phyloP scores from a whole-genome alignment of 2,888 invertebrate species.

The Acronicta psi region DNA sequence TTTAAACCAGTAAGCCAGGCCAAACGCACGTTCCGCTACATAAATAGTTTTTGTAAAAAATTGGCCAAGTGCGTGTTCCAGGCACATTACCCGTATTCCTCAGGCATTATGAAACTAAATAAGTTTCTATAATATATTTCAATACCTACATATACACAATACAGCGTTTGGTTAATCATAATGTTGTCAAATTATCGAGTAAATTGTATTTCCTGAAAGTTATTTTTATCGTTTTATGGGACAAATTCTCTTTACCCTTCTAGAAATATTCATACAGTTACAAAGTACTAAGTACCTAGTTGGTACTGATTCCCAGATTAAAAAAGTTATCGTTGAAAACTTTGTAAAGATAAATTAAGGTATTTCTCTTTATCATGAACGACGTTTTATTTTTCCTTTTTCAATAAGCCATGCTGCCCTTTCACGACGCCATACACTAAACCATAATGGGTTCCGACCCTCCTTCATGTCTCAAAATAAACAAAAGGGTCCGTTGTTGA shows the following conservation, averaged over 20 bases:
- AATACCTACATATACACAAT: too few relatives aligned
- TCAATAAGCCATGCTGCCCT: slow-evolving; percentile 61
- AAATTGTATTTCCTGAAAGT: too few relatives aligned
- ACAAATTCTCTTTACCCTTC: neutral
- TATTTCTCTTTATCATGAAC: slow-evolving; percentile 21
- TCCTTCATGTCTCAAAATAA: slow-evolving; percentile 73
- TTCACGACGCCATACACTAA: slow-evolving; percentile 66
- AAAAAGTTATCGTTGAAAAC: slow-evolving; percentile 35
- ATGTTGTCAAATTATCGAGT: too few relatives aligned
- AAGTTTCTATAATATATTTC: slow-evolving; percentile 8
- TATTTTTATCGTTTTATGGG: too few relatives aligned
- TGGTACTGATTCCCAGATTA: neutral
- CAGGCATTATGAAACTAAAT: slow-evolving; percentile 16
- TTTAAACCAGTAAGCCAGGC: slow-evolving; percentile 13
- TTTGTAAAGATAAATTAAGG: slow-evolving; percentile 42
- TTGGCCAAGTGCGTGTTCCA: slow-evolving; percentile 37
- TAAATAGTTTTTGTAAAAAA: slow-evolving; percentile 30
- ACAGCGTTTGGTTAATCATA: too few relatives aligned
- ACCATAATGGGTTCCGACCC: slow-evolving; percentile 72
- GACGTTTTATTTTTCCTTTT: slow-evolving; percentile 54
- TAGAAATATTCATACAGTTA: too few relatives aligned
- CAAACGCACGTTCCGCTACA: slow-evolving; percentile 26
- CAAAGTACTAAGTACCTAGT: too few relatives aligned
- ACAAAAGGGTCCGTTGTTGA: slow-evolving; percentile 68
- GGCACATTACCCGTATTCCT: slow-evolving; percentile 28